Evolutionary conservation across 2,797 vertebrate genomes (phyloP).

Genomic region (Sebastiscus tertius): DNA sequence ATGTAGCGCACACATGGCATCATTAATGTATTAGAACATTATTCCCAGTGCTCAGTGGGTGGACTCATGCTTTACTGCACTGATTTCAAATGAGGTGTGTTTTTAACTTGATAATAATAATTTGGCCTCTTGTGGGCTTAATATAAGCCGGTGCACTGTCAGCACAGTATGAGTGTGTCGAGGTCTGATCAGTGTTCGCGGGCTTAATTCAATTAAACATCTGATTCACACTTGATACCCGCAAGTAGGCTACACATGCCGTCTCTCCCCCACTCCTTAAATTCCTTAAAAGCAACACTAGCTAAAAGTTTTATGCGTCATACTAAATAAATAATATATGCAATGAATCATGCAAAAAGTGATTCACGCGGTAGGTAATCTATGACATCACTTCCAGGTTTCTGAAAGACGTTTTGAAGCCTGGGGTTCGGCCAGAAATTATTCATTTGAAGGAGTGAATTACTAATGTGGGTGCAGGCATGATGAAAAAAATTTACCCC

Average conservation of each 20-base stretch:
- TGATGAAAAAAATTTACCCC: background rate
- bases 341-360: background rate
- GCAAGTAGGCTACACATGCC: background rate
- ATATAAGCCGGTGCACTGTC: background rate
- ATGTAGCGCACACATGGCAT: constrained; percentile 3
- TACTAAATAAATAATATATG: background rate
- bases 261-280: background rate
- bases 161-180: background rate
- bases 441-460: constrained; percentile 22
- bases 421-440: constrained; percentile 15
- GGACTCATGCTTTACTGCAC: background rate
- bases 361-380: background rate
- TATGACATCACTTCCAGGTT: constrained; percentile 1
- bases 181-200: constrained; percentile 8
- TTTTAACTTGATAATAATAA: constrained; percentile 16
- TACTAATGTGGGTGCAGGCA: background rate
- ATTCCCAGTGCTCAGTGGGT: constrained; percentile 15
- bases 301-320: background rate
- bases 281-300: constrained; percentile 10
- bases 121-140: constrained; percentile 17
- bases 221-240: background rate
- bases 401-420: background rate
- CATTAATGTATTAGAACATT: background rate
- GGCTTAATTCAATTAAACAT: constrained; percentile 33
- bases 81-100: constrained; percentile 21